Evolutionary conservation across 2,797 vertebrate genomes (phyloP), one percentile per base, ranked within the genome.

Genomic region (Pipistrellus kuhlii): DNA sequence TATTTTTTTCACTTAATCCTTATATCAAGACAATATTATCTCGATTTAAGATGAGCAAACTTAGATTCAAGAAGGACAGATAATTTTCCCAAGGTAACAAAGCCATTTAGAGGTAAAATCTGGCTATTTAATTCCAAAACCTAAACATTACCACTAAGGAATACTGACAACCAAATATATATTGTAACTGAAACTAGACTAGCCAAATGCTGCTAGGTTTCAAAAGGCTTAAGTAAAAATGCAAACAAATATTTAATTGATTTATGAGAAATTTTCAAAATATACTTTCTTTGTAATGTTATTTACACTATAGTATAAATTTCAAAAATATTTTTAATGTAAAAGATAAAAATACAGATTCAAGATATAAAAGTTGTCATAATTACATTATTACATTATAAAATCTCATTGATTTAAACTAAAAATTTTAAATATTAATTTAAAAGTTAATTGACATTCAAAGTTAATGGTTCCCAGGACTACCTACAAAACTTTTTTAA

Each of bases 181-280:
- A 48, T 17, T 88, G 11, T 73, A 84, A 91, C 8, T 78, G 57
- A 23, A 90, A 93, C 48, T 41, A 62, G 23, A 38, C n/a, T 73
- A 93, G 78, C 44, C 62, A 95, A 92, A 94, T 72, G n/a, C 35
- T 86, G 25, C 38, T 57, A 59, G 57, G 57, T 59, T 59, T 59
- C 25, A 0, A 27, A 25, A 59, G 11, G 11, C 27, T 59, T 59
- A 59, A 59, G 27, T 59, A 59, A 27, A 59, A 59, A 90, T 27
- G 27, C 12, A 88, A 85, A 78, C 51, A 83, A 83, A 93, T 69
- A 81, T 27, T 81, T 85, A 85, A 84, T 20, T 35, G 75, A 68
- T 17, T 48, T 81, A 68, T 91, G 30, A 89, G 13, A 92, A 95
- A 20, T 73, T 88, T 69, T 76, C 44, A 87, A 82, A 53, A 80